A percentile compares a stretch with the other conserved stretches of the same genome.
Evolutionary conservation across 1,140 invertebrate genomes (phyloP).

Genomic region (Ips nitidus): DNA sequence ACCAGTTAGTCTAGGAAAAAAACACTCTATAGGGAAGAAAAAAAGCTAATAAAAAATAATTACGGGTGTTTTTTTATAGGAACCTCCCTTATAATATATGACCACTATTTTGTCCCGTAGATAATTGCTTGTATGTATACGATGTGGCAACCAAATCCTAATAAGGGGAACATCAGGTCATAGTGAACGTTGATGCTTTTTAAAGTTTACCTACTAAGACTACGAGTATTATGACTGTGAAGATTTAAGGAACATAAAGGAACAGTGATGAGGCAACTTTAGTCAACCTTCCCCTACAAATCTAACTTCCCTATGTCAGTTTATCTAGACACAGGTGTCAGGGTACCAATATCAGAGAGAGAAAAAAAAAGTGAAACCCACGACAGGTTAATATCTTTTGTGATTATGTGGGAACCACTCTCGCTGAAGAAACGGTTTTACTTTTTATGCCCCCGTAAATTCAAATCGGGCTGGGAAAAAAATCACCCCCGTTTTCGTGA

Average conservation of each 20-base stretch:
- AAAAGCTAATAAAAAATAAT: neutral
- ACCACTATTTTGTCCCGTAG: conserved; percentile 23
- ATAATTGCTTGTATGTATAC: conserved; percentile 8
- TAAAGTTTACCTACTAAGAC: no score
- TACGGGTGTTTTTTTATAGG: neutral
- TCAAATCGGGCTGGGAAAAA: conserved; percentile 32
- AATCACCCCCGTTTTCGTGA: conserved; percentile 21
- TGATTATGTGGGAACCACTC: conserved; percentile 47
- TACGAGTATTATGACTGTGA: no score
- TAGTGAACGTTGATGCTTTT: no score
- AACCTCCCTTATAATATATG: conserved; percentile 26
- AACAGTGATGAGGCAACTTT: neutral
- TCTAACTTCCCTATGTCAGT: neutral
- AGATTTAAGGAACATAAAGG: no score
- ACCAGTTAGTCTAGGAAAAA: conserved; percentile 21
- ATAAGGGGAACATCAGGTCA: neutral
- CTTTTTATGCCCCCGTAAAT: conserved; percentile 36
- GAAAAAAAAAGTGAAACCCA: conserved; percentile 37
- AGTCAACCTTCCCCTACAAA: conserved; percentile 8
- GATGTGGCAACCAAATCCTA: conserved; percentile 17
- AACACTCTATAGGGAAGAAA: conserved; percentile 22
- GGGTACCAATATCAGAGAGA: conserved; percentile 12
- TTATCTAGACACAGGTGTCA: conserved; percentile 36
- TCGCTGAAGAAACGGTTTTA: conserved; percentile 31
- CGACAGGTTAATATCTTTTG: conserved; percentile 48